Conservation (phyloP, 2,888 invertebrate species). For the Trichogramma evanescens region DNA sequence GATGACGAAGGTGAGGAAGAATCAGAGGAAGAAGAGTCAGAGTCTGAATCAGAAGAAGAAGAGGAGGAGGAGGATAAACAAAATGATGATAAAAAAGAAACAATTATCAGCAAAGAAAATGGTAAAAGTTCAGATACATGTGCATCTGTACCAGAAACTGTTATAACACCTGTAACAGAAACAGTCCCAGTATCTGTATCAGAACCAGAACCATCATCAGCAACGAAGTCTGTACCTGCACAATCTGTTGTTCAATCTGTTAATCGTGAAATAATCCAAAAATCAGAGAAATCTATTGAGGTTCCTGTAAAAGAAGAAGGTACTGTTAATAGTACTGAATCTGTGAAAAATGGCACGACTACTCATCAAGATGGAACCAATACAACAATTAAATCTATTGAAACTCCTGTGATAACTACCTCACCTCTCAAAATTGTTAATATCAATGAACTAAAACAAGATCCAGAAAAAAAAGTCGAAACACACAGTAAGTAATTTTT, state of each 20-base stretch:
- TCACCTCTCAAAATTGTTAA: conserved; percentile 39
- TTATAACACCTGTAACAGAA: too few relatives aligned
- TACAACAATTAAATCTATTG: conserved; percentile 31
- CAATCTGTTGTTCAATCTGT: too few relatives aligned
- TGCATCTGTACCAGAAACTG: too few relatives aligned
- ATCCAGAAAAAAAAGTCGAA: conserved; percentile 26
- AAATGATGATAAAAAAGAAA: conserved; percentile 27
- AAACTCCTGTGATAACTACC: conserved; percentile 41
- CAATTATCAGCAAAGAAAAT: conserved; percentile 10
- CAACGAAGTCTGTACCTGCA: too few relatives aligned
- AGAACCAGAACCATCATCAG: too few relatives aligned
- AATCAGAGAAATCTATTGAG: conserved; percentile 8
- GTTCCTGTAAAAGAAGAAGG: conserved; percentile 10
- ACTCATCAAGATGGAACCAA: not conserved
- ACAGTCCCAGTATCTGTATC: too few relatives aligned
- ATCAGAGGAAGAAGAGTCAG: conserved; percentile 29
- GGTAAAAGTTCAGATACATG: not conserved
- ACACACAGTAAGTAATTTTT: conserved; percentile 7
- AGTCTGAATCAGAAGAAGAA: conserved; percentile 28
- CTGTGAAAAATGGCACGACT: conserved; percentile 14
- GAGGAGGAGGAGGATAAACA: conserved; percentile 33
- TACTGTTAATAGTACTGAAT: not conserved
- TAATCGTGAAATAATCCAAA: not conserved
- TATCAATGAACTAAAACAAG: conserved; percentile 31
- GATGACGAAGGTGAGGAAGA: conserved; percentile 28